These are phyloP conservation scores for Latheticus oryzae DNA, from an alignment of 2,888 invertebrate species.

Conservation along the genomic window DNA sequence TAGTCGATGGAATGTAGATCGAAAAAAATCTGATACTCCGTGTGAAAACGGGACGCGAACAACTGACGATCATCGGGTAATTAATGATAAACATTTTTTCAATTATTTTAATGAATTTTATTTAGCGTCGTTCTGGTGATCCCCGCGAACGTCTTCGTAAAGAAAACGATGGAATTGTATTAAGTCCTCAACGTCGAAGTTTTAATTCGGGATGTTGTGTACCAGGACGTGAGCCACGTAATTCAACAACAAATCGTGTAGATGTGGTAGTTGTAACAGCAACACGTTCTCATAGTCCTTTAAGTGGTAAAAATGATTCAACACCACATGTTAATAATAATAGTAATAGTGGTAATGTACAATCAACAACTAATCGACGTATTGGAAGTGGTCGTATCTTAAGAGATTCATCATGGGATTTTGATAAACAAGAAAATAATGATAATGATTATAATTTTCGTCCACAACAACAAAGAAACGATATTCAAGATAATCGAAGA, in stretches of 20 bases:
- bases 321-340: slow-evolving; percentile 34
- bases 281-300: slow-evolving; percentile 57
- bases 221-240: slow-evolving; percentile 63
- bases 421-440: slow-evolving; percentile 49
- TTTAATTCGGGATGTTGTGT: slow-evolving; percentile 91
- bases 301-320: slow-evolving; percentile 51
- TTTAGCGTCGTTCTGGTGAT: slow-evolving; percentile 71
- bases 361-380: slow-evolving; percentile 66
- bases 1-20: slow-evolving; percentile 66
- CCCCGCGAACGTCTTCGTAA: slow-evolving; percentile 83
- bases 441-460: slow-evolving; percentile 51
- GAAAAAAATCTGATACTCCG: slow-evolving; percentile 73
- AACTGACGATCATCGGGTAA: slow-evolving; percentile 70
- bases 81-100: neutral
- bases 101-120: neutral
- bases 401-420: slow-evolving; percentile 63
- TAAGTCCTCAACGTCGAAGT: slow-evolving; percentile 87
- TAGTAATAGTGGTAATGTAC: slow-evolving; percentile 50
- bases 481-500: slow-evolving; percentile 46
- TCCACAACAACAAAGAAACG: slow-evolving; percentile 50
- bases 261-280: too few relatives aligned
- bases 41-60: slow-evolving; percentile 71
- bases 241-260: slow-evolving; percentile 42
- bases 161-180: slow-evolving; percentile 85
- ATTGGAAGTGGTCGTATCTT: slow-evolving; percentile 89